phyloP scores from a whole-genome alignment of 2,888 invertebrate genomes.

The Ormyrus labotus region DNA sequence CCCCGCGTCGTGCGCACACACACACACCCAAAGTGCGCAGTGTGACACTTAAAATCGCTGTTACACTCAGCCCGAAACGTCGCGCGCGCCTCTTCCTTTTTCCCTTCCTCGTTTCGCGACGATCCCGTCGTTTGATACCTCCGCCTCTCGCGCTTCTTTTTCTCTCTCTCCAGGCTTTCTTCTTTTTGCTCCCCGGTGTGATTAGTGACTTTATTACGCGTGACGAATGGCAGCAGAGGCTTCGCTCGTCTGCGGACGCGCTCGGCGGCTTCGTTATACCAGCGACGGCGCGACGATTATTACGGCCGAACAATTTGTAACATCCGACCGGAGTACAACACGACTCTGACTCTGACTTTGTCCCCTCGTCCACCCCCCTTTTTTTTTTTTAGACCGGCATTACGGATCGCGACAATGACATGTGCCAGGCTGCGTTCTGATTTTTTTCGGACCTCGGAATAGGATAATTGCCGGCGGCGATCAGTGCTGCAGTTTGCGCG shows the following conservation, averaged over 20 bases:
- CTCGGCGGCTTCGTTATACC: conserved; percentile 18
- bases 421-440: no score
- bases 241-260: not conserved
- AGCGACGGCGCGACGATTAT: conserved; percentile 22
- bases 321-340: conserved; percentile 29
- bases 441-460: no score
- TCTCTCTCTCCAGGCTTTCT: not conserved
- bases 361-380: no score
- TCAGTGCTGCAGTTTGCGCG: no score
- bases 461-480: no score
- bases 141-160: not conserved
- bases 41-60: no score
- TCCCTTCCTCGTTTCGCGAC: no score
- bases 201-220: conserved; percentile 57
- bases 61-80: no score
- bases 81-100: no score
- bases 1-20: not conserved
- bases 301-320: conserved; percentile 37
- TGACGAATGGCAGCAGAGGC: conserved; percentile 40
- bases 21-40: not conserved
- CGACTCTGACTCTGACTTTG: not conserved
- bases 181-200: not conserved
- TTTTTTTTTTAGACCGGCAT: no score
- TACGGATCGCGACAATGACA: no score
- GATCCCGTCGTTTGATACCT: no score